Conservation (phyloP, 2,113 vertebrate genomes). For the Notechis scutatus region DNA sequence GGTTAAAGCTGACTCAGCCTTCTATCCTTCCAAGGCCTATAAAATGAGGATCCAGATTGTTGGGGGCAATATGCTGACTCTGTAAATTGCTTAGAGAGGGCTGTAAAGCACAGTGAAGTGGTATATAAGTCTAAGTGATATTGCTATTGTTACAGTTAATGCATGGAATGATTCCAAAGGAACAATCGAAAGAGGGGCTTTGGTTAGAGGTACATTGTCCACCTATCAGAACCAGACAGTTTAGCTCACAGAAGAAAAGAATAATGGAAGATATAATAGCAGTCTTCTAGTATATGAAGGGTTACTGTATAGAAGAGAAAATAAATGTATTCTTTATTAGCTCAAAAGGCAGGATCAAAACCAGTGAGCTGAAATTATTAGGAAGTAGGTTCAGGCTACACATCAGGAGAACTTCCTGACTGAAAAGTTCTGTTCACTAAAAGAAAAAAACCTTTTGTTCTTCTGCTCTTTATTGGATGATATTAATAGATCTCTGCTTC, state of each 20-base stretch:
- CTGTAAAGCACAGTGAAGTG: no score
- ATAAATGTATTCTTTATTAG: background rate
- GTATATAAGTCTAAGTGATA: no score
- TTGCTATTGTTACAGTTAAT: background rate
- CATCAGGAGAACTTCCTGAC: background rate
- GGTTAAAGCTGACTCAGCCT: no score
- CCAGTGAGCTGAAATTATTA: background rate
- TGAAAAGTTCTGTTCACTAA: background rate
- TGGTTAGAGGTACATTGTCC: background rate
- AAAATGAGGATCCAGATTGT: no score
- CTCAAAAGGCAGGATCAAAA: background rate
- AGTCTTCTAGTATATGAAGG: background rate
- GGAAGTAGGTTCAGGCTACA: background rate
- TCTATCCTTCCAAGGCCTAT: no score
- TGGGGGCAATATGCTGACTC: no score
- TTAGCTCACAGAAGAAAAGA: background rate
- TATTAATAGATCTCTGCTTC: background rate
- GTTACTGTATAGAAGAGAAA: background rate
- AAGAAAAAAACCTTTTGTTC: background rate
- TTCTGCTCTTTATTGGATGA: background rate
- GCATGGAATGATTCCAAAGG: background rate
- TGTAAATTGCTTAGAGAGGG: no score
- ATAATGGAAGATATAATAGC: background rate
- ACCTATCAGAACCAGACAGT: background rate
- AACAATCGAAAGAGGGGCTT: background rate